Conservation (phyloP, 2,797 vertebrate genomes). For the Tenualosa ilisha region DNA sequence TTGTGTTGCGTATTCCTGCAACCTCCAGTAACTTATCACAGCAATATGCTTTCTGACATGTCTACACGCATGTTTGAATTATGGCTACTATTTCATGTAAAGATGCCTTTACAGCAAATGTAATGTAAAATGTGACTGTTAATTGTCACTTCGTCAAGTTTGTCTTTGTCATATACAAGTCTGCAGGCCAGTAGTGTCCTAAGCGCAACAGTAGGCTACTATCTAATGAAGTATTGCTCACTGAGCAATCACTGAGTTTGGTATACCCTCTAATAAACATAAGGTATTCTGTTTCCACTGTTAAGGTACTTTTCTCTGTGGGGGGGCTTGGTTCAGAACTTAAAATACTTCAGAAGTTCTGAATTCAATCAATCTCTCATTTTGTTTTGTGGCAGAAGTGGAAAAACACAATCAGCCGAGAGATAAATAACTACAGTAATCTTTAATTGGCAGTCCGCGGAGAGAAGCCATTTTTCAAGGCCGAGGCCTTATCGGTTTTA, state of each 20-base stretch:
- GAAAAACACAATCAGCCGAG: constrained; percentile 17
- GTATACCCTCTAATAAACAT: constrained; percentile 8
- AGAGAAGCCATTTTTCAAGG: constrained; percentile 73
- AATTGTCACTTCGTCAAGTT: background rate
- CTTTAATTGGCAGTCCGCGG: constrained; percentile 66
- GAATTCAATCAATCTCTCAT: constrained; percentile 25
- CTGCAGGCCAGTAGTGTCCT: background rate
- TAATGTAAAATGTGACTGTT: background rate
- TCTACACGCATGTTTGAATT: background rate
- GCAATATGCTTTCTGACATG: background rate
- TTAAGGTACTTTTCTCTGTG: background rate
- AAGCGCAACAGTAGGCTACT: background rate
- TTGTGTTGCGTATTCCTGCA: background rate
- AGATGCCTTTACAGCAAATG: background rate
- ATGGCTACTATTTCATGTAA: background rate
- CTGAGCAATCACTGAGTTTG: background rate
- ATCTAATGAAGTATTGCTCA: background rate
- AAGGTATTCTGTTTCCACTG: background rate
- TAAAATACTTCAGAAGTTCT: constrained; percentile 9
- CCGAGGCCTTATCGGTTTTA: constrained; percentile 70
- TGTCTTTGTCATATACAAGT: background rate
- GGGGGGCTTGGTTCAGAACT: constrained; percentile 2
- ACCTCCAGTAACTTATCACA: background rate
- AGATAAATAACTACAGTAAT: constrained; percentile 42
- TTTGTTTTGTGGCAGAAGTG: constrained; percentile 21